Percentiles rank a stretch among this genome's conserved stretches.
phyloP scores from a whole-genome alignment of 1,140 invertebrate species.

The Drosophila setifemur region DNA sequence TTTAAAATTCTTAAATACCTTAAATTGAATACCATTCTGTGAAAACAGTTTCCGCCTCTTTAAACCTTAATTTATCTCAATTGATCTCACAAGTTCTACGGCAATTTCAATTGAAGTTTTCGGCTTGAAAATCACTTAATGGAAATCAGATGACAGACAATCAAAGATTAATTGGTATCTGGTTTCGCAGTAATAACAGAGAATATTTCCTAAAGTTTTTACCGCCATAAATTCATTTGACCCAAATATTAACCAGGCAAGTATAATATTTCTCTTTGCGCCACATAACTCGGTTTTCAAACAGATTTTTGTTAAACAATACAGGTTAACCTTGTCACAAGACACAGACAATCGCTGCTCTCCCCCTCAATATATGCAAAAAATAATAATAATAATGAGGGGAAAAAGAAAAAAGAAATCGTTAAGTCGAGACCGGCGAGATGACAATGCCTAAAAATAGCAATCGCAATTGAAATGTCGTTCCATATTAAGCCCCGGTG shows the following conservation, averaged over 20 bases:
- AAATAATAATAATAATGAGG: conserved; percentile 19
- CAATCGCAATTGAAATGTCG: conserved; percentile 76
- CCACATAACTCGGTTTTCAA: not conserved
- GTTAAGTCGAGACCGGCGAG: conserved; percentile 34
- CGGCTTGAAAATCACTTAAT: not conserved
- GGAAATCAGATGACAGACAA: not conserved
- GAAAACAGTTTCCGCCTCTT: too few relatives aligned
- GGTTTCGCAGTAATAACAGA: not conserved
- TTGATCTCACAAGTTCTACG: not conserved
- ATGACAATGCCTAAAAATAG: conserved; percentile 79
- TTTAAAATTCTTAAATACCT: too few relatives aligned
- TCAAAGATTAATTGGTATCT: not conserved
- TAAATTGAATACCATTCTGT: too few relatives aligned
- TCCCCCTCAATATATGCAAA: conserved; percentile 65
- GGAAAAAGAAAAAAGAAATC: conserved; percentile 22
- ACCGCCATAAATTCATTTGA: not conserved
- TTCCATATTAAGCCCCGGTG: conserved; percentile 60
- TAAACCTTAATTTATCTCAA: not conserved
- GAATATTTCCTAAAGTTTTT: not conserved
- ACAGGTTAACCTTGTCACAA: conserved; percentile 55
- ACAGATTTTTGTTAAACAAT: conserved; percentile 16
- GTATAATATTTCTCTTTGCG: not conserved
- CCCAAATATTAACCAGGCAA: not conserved
- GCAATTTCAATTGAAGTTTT: not conserved
- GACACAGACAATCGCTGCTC: conserved; percentile 10